Evolutionary conservation across 2,113 vertebrate species (phyloP).

Genomic region (Chinchilla lanigera): DNA sequence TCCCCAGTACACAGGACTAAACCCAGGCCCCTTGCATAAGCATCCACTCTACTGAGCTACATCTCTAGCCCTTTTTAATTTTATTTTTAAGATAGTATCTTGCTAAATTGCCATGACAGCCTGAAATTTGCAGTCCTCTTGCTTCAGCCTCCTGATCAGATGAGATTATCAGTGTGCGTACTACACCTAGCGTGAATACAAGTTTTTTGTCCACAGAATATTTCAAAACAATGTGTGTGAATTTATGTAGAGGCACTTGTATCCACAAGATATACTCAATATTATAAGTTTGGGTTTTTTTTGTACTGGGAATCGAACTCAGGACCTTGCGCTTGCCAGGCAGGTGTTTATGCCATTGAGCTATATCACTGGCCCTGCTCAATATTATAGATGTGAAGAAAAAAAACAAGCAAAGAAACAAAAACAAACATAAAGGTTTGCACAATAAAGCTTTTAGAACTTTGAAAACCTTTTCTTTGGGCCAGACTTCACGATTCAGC

Average conservation of each 20-base stretch:
- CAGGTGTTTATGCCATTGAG: too few species aligned
- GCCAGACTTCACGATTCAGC: background rate
- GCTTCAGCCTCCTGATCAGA: background rate
- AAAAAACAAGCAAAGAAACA: background rate
- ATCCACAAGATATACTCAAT: conserved; percentile 3
- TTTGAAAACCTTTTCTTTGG: conserved; percentile 29
- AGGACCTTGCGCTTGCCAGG: too few species aligned
- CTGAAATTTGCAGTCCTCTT: background rate
- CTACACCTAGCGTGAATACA: background rate
- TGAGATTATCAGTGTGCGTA: background rate
- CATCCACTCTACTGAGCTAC: background rate
- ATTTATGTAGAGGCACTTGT: background rate
- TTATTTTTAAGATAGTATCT: background rate
- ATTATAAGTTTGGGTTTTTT: too few species aligned
- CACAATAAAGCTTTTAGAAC: background rate
- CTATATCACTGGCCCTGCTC: too few species aligned
- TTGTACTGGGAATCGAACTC: too few species aligned
- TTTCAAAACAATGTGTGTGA: background rate
- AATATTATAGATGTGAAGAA: background rate
- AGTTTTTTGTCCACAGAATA: background rate
- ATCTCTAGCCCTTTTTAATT: background rate
- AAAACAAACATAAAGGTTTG: background rate
- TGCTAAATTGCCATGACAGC: background rate
- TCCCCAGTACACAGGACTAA: background rate
- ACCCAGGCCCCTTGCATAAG: background rate